Conservation (phyloP, 2,797 vertebrate species). For the Tamandua tetradactyla region DNA sequence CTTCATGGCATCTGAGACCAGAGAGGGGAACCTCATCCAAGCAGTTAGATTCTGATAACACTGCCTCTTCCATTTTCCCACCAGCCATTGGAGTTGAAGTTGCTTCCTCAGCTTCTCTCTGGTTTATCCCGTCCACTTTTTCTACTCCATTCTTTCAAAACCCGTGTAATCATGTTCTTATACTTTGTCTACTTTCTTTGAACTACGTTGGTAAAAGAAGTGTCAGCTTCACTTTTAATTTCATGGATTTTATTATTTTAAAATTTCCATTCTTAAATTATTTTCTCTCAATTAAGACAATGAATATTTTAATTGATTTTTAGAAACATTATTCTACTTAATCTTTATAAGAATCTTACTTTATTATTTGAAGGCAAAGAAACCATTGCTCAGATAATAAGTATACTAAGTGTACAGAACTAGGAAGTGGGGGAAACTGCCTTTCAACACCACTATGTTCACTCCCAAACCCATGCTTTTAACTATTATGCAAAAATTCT, state of each 20-base stretch:
- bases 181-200: background rate
- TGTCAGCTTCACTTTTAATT: background rate
- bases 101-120: background rate
- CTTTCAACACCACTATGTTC: background rate
- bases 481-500: background rate
- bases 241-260: background rate
- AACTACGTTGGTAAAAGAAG: background rate
- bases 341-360: background rate
- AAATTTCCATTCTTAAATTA: background rate
- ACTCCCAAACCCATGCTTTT: background rate
- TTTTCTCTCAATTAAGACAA: background rate
- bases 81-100: too few relatives aligned
- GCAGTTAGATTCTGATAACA: background rate
- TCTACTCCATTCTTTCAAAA: background rate
- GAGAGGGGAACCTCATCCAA: rapidly evolving
- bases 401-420: background rate
- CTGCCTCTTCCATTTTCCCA: background rate
- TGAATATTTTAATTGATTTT: background rate
- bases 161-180: background rate
- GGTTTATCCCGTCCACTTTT: background rate
- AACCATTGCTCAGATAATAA: background rate
- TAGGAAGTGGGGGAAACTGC: background rate
- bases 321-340: background rate
- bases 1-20: background rate
- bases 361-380: background rate